Conservation (phyloP, 2,888 invertebrate species). For the Acronicta leporina region DNA sequence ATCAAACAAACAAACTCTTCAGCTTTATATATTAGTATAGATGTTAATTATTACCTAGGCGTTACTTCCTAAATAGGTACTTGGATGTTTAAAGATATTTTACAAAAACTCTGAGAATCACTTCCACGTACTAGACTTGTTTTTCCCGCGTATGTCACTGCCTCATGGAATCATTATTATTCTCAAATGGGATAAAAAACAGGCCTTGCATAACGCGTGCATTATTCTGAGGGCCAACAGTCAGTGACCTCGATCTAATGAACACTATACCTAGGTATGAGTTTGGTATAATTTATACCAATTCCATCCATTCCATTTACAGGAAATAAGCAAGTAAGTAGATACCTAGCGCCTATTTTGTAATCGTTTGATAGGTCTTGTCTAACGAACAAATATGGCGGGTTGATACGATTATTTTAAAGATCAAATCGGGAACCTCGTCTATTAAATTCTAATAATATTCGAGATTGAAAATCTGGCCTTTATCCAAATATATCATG, state of each 20-base stretch:
- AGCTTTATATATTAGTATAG: no score
- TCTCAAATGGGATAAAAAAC: constrained; percentile 45
- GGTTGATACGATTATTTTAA: no score
- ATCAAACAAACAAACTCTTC: no score
- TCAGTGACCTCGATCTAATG: constrained; percentile 44
- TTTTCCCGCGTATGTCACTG: constrained; percentile 25
- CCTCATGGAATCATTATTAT: constrained; percentile 19
- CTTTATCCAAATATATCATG: no score
- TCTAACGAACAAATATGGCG: no score
- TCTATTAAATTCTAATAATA: no score
- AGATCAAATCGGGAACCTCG: no score
- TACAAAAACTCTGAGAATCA: neutral
- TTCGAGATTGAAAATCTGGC: no score
- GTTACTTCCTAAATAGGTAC: neutral
- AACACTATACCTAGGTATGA: constrained; percentile 8
- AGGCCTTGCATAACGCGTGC: constrained; percentile 33
- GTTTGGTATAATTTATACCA: constrained; percentile 6
- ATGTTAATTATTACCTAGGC: constrained; percentile 19
- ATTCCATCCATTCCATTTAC: neutral
- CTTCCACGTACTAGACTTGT: constrained; percentile 30
- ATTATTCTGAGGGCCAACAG: constrained; percentile 29
- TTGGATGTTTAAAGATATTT: constrained; percentile 1
- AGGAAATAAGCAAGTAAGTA: no score
- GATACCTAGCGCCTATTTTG: no score
- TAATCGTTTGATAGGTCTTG: no score